Conservation (phyloP, 1,140 invertebrate species). For the Drosophila pseudoananassae region DNA sequence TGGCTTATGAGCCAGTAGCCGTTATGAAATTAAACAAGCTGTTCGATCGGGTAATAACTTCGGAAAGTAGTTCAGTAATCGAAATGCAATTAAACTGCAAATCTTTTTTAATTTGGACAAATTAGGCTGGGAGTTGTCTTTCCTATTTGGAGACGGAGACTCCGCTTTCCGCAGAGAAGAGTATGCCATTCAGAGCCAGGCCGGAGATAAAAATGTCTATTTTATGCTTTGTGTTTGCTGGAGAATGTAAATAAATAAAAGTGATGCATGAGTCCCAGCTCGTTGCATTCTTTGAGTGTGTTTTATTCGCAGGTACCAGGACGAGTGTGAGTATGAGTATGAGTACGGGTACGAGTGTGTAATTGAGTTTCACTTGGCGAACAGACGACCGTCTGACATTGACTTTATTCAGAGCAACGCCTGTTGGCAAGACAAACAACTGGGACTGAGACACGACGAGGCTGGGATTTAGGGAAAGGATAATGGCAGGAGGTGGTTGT, state of each 20-base stretch:
- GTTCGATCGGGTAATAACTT: slow-evolving; percentile 2
- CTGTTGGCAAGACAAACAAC: slow-evolving; percentile 57
- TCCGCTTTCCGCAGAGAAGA: slow-evolving; percentile 10
- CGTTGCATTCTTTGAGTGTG: slow-evolving; percentile 32
- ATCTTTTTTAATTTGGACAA: neutral
- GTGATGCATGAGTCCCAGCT: slow-evolving; percentile 49
- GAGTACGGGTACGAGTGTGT: slow-evolving; percentile 29
- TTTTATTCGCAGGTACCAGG: slow-evolving; percentile 50
- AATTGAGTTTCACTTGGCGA: slow-evolving; percentile 70
- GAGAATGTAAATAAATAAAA: slow-evolving; percentile 69
- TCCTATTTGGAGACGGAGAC: neutral
- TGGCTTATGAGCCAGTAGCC: slow-evolving; percentile 10
- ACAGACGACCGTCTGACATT: slow-evolving; percentile 58
- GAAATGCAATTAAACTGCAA: slow-evolving; percentile 17
- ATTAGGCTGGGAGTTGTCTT: neutral
- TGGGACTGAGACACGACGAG: slow-evolving; percentile 24
- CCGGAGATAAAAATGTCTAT: slow-evolving; percentile 16
- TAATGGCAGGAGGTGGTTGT: neutral
- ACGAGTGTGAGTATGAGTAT: neutral
- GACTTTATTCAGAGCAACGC: slow-evolving; percentile 63
- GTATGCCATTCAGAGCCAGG: slow-evolving; percentile 14
- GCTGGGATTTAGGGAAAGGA: slow-evolving; percentile 17
- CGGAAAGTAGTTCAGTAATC: neutral
- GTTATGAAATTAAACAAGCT: slow-evolving; percentile 24
- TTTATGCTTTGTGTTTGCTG: slow-evolving; percentile 22